A percentile compares a stretch with the other conserved stretches of the same genome.
Evolutionary conservation across 2,888 invertebrate genomes (phyloP).

Genomic region (Drosophila suboccidentalis): DNA sequence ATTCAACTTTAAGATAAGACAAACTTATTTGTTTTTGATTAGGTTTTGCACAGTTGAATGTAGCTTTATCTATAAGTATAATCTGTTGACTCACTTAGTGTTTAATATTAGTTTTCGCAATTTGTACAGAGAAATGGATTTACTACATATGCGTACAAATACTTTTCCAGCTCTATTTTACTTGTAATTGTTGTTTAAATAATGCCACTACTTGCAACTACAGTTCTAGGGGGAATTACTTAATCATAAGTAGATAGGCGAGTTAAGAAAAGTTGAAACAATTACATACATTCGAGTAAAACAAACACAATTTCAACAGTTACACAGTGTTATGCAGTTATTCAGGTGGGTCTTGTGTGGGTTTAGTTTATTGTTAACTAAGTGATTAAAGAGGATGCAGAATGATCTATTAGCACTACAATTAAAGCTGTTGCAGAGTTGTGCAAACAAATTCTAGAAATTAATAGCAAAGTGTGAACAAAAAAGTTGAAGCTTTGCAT

Average conservation of each 20-base stretch:
- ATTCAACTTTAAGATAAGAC: not conserved
- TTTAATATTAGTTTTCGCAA: not conserved
- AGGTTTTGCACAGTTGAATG: not conserved
- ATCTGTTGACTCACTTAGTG: not conserved
- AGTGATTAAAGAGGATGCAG: slow-evolving; percentile 21
- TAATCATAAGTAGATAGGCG: slow-evolving; percentile 5
- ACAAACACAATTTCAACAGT: slow-evolving; percentile 73
- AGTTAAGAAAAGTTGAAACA: slow-evolving; percentile 28
- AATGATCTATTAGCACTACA: slow-evolving; percentile 17
- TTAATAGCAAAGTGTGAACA: slow-evolving; percentile 1
- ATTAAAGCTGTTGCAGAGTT: slow-evolving; percentile 7
- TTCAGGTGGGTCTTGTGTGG: slow-evolving; percentile 14
- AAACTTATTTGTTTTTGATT: slow-evolving; percentile 5
- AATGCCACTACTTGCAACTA: slow-evolving; percentile 27
- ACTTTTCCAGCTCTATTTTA: not conserved
- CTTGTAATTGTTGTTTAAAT: not conserved
- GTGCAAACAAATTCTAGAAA: slow-evolving; percentile 15
- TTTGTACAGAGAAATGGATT: not conserved
- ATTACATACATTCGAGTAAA: slow-evolving; percentile 56
- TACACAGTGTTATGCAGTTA: slow-evolving; percentile 39
- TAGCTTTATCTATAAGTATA: not conserved
- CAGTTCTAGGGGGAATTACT: not conserved
- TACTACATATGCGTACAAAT: not conserved
- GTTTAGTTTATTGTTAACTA: slow-evolving; percentile 21
- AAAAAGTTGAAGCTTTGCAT: not conserved